Evolutionary conservation across 2,113 vertebrate species (phyloP), one percentile per base, ranked within the genome.

Genomic region (Apodemus sylvaticus): DNA sequence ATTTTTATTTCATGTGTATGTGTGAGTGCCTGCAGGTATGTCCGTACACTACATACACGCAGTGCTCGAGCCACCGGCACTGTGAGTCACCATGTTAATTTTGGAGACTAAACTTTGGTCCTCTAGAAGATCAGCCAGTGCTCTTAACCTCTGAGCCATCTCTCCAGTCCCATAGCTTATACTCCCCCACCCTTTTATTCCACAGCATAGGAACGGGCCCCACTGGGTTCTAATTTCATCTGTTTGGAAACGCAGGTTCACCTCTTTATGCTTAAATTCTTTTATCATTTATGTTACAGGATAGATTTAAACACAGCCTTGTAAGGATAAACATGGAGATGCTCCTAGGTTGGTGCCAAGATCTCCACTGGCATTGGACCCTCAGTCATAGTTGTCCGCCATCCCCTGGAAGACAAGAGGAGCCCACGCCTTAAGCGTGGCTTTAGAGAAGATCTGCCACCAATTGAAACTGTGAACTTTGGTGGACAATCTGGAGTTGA

Each of bases 111-210:
- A 39, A 17, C 13, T 1, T 3, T n/a, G 81, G 58, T 29, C 55
- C 55, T 42, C 24, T 39, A 55, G 22, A 83, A 83, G 12, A 83
- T 39, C 22, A 83, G n/a, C n/a, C 36, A 62, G 55, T 83, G 13
- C n/a, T 42, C 81, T 29, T 83, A 29, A 42, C 36, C 36, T 26
- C 36, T 62, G 55, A 62, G n/a, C 14, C n/a, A 83, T 62, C 81
- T 83, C 12, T 62, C n/a, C 7, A 9, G 12, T 16, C 13, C 55
- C 24, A 29, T 14, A 17, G 24, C 24, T 17, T 60, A 34, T 36
- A 7, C 12, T 14, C 11, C 2, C 19, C 5, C 20, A 19, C 2
- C 2, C 10, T 58, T 53, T 5, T 36, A 36, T 60, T 1, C 39
- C 81, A 83, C n/a, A 42, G 7, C 22, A 1, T 53, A 83, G 31